Percentiles rank a stretch among this genome's conserved stretches.
phyloP scores from a whole-genome alignment of 2,113 vertebrate genomes.

The Salminus brasiliensis region DNA sequence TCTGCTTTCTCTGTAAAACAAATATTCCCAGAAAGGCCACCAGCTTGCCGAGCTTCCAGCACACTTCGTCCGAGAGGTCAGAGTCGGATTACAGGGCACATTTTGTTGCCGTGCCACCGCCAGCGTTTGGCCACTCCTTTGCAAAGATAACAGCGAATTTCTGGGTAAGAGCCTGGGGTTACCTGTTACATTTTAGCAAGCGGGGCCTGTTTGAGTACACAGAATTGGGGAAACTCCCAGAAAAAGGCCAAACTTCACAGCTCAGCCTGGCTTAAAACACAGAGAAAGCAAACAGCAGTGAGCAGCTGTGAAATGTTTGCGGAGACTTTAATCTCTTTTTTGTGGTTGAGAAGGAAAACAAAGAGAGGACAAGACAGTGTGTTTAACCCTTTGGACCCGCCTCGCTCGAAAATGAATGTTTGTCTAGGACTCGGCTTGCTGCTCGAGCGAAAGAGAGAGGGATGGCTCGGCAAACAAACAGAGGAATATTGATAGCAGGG shows the following conservation, averaged over 20 bases:
- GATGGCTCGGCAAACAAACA: slow-evolving; percentile 67
- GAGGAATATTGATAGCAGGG: slow-evolving; percentile 80
- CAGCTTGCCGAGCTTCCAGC: slow-evolving; percentile 12
- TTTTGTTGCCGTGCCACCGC: slow-evolving; percentile 42
- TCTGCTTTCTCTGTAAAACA: slow-evolving; percentile 35
- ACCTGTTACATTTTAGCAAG: slow-evolving; percentile 29
- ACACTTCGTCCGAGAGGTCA: slow-evolving; percentile 58
- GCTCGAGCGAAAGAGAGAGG: slow-evolving; percentile 71
- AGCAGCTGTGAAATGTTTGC: slow-evolving; percentile 74
- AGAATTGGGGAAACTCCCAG: slow-evolving; percentile 31
- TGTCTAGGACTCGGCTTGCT: slow-evolving; percentile 77
- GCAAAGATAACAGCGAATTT: slow-evolving; percentile 30
- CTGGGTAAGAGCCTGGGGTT: slow-evolving; percentile 49
- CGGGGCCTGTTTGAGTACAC: slow-evolving; percentile 14
- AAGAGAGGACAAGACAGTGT: slow-evolving; percentile 76
- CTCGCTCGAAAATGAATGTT: slow-evolving; percentile 74
- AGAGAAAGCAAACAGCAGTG: slow-evolving; percentile 40
- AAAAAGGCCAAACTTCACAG: slow-evolving; percentile 33
- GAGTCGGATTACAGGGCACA: slow-evolving; percentile 50
- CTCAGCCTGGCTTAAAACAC: slow-evolving; percentile 16
- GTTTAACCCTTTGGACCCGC: slow-evolving; percentile 72
- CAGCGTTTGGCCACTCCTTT: slow-evolving; percentile 30
- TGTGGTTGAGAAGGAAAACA: slow-evolving; percentile 66
- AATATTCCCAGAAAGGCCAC: slow-evolving; percentile 54
- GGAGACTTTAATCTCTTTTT: slow-evolving; percentile 60